A percentile compares a stretch with the other conserved stretches of the same genome.
phyloP scores from a whole-genome alignment of 1,140 invertebrate genomes.

The Musca domestica region DNA sequence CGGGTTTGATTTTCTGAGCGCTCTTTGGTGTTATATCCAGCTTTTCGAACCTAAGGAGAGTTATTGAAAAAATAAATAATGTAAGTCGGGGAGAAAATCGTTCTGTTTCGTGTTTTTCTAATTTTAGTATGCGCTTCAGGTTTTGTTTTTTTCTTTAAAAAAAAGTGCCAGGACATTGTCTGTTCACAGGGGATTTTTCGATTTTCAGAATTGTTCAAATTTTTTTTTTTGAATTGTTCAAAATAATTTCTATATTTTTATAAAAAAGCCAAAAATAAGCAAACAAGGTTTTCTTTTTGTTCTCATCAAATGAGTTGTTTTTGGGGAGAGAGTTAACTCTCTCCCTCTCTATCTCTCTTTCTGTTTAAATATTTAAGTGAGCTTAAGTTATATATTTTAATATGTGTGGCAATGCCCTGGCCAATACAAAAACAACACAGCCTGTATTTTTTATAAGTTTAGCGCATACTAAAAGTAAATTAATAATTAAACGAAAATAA shows the following conservation, averaged over 20 bases:
- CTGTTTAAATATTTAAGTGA: background rate
- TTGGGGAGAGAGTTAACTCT: too few species aligned
- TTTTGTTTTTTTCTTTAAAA: constrained; percentile 32
- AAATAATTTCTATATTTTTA: constrained; percentile 7
- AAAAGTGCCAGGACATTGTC: constrained; percentile 69
- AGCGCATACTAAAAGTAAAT: constrained; percentile 41
- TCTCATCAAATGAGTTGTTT: background rate
- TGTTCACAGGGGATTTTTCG: constrained; percentile 42
- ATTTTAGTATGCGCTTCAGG: constrained; percentile 28
- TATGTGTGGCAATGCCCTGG: constrained; percentile 54
- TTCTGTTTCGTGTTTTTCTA: background rate
- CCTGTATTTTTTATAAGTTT: constrained; percentile 27
- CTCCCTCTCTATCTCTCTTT: background rate
- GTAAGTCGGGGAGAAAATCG: background rate
- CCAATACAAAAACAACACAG: constrained; percentile 32
- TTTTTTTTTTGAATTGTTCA: constrained; percentile 17
- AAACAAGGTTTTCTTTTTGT: constrained; percentile 24
- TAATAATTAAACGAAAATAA: constrained; percentile 44
- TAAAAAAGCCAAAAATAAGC: background rate
- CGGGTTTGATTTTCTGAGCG: constrained; percentile 98
- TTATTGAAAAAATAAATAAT: background rate
- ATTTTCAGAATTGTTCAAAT: too few species aligned
- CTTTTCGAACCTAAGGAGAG: constrained; percentile 88
- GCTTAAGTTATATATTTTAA: background rate
- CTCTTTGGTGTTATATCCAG: constrained; percentile 98